phyloP scores from a whole-genome alignment of 2,797 vertebrate species.

The Distichodus sexfasciatus region DNA sequence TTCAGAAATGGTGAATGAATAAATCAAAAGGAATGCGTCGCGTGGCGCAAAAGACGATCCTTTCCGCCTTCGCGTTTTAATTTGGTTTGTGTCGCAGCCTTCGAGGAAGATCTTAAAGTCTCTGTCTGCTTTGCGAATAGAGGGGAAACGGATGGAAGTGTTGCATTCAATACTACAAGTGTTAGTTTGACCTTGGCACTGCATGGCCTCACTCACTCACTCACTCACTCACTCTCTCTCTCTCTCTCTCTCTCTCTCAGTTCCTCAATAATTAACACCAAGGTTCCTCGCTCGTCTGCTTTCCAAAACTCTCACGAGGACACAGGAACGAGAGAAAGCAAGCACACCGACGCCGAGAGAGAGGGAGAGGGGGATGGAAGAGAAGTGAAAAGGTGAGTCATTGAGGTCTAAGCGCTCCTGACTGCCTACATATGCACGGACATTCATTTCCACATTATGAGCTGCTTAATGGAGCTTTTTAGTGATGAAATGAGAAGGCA shows the following conservation, averaged over 20 bases:
- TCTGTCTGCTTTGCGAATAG: neutral
- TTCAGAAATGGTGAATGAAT: neutral
- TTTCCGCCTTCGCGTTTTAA: neutral
- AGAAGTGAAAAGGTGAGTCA: constrained; percentile 14
- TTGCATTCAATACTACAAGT: neutral
- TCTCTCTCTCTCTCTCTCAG: constrained; percentile 15
- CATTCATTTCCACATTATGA: constrained; percentile 13
- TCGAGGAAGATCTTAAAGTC: neutral
- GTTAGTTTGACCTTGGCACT: constrained; percentile 28
- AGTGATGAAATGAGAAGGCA: constrained; percentile 3
- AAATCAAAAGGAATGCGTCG: neutral
- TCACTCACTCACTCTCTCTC: constrained; percentile 4
- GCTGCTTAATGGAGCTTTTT: constrained; percentile 17
- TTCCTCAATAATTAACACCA: constrained; percentile 52
- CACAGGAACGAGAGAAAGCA: constrained; percentile 21
- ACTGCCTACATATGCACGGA: constrained; percentile 18
- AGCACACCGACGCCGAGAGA: neutral
- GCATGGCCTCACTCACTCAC: neutral
- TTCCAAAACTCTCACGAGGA: constrained; percentile 34
- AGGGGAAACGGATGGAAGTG: constrained; percentile 8
- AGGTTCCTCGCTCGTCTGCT: constrained; percentile 38
- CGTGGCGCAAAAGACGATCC: neutral
- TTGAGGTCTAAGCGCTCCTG: neutral
- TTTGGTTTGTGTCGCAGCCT: neutral
- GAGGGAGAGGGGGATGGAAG: neutral